phyloP scores from a whole-genome alignment of 2,888 invertebrate species.

The Entomobrya multifasciata region DNA sequence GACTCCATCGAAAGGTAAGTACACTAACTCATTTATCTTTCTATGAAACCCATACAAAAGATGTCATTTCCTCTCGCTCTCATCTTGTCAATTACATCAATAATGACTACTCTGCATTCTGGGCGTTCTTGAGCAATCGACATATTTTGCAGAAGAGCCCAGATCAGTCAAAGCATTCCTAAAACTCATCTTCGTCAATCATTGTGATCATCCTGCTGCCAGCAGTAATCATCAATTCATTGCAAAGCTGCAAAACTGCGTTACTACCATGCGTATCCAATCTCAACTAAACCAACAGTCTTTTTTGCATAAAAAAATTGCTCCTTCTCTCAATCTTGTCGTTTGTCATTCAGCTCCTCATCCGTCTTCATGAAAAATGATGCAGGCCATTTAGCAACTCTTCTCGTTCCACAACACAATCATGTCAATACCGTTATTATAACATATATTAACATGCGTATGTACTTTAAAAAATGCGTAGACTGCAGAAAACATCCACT shows the following conservation, averaged over 20 bases:
- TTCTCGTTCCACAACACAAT: slow-evolving; percentile 16
- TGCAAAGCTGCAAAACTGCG: not conserved
- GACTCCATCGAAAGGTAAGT: slow-evolving; percentile 10
- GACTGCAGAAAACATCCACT: not conserved
- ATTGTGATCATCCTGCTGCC: not conserved
- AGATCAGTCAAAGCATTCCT: too few species aligned
- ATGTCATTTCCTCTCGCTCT: slow-evolving; percentile 18
- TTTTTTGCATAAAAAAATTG: not conserved
- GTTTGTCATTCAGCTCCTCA: slow-evolving; percentile 69
- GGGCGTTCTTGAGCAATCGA: not conserved
- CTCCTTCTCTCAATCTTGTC: slow-evolving; percentile 45
- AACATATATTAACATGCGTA: not conserved
- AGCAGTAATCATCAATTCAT: slow-evolving; percentile 28
- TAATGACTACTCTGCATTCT: not conserved
- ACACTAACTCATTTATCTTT: not conserved
- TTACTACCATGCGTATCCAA: too few species aligned
- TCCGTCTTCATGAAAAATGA: slow-evolving; percentile 64
- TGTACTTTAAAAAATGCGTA: slow-evolving; percentile 10
- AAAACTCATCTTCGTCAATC: too few species aligned
- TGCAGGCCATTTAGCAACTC: slow-evolving; percentile 54
- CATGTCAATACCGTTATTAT: slow-evolving; percentile 54
- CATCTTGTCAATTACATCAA: too few species aligned
- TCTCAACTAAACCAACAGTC: not conserved
- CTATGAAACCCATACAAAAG: not conserved
- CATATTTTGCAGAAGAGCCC: too few species aligned